Percentiles rank a stretch among this genome's conserved stretches.
Evolutionary conservation across 1,140 invertebrate species (phyloP).

Genomic region (Dendrolimus kikuchii): DNA sequence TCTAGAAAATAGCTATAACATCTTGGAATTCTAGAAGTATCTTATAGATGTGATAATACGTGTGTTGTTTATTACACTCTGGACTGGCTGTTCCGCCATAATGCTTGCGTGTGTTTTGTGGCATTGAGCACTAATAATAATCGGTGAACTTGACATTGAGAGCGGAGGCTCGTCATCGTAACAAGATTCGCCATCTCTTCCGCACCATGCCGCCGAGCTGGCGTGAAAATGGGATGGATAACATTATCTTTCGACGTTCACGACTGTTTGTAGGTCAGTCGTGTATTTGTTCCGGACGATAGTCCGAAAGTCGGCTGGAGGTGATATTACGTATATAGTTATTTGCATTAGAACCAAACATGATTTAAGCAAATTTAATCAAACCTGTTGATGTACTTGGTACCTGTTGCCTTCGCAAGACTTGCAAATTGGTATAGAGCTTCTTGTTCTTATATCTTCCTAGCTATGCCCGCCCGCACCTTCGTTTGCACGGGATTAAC

Average conservation of each 20-base stretch:
- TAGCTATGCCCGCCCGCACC: no score
- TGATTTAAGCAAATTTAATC: constrained; percentile 26
- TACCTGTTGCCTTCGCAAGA: not conserved
- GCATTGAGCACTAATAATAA: constrained; percentile 72
- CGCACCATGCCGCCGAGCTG: constrained; percentile 24
- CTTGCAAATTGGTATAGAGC: not conserved
- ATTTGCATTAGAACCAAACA: constrained; percentile 40
- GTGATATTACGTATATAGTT: constrained; percentile 54
- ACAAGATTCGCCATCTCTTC: constrained; percentile 49
- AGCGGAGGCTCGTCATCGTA: constrained; percentile 66
- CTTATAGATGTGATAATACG: no score
- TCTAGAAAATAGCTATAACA: no score
- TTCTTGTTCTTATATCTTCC: no score
- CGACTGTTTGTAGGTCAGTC: constrained; percentile 69
- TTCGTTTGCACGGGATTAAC: no score
- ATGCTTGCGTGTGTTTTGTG: constrained; percentile 59
- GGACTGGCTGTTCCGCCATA: constrained; percentile 30
- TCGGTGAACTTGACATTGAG: constrained; percentile 71
- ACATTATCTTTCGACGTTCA: constrained; percentile 50
- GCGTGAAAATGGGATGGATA: constrained; percentile 46
- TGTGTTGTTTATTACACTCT: constrained; percentile 13
- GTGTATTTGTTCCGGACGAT: constrained; percentile 67
- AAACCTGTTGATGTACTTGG: not conserved
- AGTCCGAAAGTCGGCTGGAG: constrained; percentile 69
- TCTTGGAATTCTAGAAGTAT: no score